phyloP scores from a whole-genome alignment of 2,888 invertebrate species.

The Ennomos fuscantarius region DNA sequence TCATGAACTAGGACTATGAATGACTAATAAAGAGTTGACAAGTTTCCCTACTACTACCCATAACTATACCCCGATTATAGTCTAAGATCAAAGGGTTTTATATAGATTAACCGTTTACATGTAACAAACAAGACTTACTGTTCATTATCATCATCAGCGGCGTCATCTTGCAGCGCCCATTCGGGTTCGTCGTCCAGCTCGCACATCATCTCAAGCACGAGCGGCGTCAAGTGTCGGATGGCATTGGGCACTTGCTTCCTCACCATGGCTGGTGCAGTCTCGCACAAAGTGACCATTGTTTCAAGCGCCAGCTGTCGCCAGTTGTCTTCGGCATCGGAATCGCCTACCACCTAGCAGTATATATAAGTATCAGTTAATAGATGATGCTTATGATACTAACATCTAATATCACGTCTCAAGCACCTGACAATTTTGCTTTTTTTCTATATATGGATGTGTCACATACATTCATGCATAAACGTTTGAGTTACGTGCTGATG shows the following conservation, averaged over 20 bases:
- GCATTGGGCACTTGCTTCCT: conserved; percentile 95
- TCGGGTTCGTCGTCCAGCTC: conserved; percentile 96
- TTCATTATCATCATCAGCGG: conserved; percentile 96
- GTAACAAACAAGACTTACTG: conserved; percentile 71
- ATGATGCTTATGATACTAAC: too few relatives aligned
- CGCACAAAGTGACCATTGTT: conserved; percentile 93
- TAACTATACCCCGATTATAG: too few relatives aligned
- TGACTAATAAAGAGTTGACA: too few relatives aligned
- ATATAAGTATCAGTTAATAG: too few relatives aligned
- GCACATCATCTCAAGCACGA: conserved; percentile 97
- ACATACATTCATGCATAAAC: too few relatives aligned
- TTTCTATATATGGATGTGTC: too few relatives aligned
- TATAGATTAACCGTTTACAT: background rate
- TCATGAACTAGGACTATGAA: too few relatives aligned
- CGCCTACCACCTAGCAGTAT: conserved; percentile 85
- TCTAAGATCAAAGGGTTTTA: too few relatives aligned
- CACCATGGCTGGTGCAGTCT: conserved; percentile 98
- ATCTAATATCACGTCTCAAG: too few relatives aligned
- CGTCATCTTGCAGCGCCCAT: conserved; percentile 94
- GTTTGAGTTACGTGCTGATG: too few relatives aligned
- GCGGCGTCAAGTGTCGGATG: conserved; percentile 91
- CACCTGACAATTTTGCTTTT: too few relatives aligned
- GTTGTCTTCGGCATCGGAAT: conserved; percentile 89
- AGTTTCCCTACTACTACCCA: too few relatives aligned
- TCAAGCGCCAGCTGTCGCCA: conserved; percentile 97